These are phyloP conservation scores for Siniperca chuatsi DNA, from an alignment of 2,113 vertebrate genomes.

Conservation along the genomic window DNA sequence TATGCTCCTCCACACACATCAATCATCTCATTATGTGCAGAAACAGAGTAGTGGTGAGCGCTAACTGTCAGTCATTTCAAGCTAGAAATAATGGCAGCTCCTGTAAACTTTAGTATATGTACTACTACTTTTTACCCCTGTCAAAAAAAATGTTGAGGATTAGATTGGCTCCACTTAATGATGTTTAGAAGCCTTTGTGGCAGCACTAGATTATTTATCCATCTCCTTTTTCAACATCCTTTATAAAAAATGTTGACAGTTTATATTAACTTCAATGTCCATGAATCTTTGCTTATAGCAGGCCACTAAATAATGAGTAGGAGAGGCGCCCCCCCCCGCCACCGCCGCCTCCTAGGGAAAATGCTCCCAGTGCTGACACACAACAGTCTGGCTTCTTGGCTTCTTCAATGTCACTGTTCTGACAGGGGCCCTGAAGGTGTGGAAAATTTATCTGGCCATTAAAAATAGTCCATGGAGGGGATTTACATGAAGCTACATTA, in stretches of 20 bases:
- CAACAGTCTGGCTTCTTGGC: constrained; percentile 25
- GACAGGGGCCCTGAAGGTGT: constrained; percentile 39
- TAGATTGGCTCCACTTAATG: background rate
- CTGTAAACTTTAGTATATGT: background rate
- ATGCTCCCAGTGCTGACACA: background rate
- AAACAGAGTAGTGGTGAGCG: constrained; percentile 23
- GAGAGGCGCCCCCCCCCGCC: background rate
- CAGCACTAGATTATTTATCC: too few relatives aligned
- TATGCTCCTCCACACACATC: constrained; percentile 41
- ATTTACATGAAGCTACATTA: constrained; percentile 29
- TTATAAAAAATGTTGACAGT: constrained; percentile 29
- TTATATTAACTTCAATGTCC: constrained; percentile 16
- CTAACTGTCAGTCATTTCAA: constrained; percentile 12
- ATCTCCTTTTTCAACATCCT: constrained; percentile 6
- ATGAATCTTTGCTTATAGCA: constrained; percentile 33
- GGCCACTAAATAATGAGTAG: constrained; percentile 27
- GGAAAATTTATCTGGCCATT: constrained; percentile 43
- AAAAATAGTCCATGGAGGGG: constrained; percentile 28
- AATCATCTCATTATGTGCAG: constrained; percentile 26
- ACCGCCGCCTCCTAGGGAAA: background rate
- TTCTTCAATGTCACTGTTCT: constrained; percentile 28
- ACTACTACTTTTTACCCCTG: background rate
- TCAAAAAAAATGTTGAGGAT: background rate
- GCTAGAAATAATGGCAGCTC: background rate
- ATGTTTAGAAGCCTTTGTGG: background rate